Evolutionary conservation across 2,113 vertebrate species (phyloP).

Genomic region (human): GRCh38 chr6:53751501-53752000

Average conservation of each 20-base stretch:
- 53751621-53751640: not conserved
- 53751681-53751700: not conserved
- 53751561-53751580: not conserved
- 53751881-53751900: not conserved
- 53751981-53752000: not conserved
- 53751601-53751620: not conserved
- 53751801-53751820: not conserved
- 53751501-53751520: not conserved
- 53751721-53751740: too few species aligned
- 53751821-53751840: not conserved
- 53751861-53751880: not conserved
- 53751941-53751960: not conserved
- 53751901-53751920: not conserved
- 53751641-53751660: not conserved
- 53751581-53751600: not conserved
- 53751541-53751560: not conserved
- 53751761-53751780: too few species aligned
- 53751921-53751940: fast-evolving
- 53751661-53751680: not conserved
- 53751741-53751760: too few species aligned
- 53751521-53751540: not conserved
- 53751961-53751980: not conserved
- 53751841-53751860: not conserved
- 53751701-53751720: not conserved
- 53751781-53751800: not conserved